Evolutionary conservation across 2,113 vertebrate genomes (phyloP), one percentile per base, ranked within the genome.

Genomic region (Syrrhaptes paradoxus): DNA sequence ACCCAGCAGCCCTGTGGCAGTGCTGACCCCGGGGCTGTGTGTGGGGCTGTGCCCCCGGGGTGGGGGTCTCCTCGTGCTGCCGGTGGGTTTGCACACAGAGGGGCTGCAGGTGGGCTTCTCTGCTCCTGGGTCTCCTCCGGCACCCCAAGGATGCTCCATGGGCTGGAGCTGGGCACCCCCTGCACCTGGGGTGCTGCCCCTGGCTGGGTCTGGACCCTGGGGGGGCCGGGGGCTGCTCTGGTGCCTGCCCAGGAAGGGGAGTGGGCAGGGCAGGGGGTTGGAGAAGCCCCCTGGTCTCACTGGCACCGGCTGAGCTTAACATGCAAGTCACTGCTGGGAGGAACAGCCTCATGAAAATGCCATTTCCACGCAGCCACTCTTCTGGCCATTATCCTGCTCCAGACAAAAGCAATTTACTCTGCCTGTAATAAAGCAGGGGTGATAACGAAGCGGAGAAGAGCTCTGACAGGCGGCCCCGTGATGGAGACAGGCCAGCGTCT

Each of bases 321-420:
- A 96, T 93, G 92, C 96, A 84, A 92, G 96, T 90, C 96, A 81
- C 78, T 73, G 67, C 81, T 74, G 58, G 78, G 89, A 95, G 93
- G 91, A 92, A 93, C 77, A 48, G 94, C 65, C 58, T 93, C 72
- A 63, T 90, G 95, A 92, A 95, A 96, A 96, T 93, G 95, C 94
- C 92, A 81, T 97, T 95, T 93, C 72, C 93, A 70, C 45, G 2
- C 63, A 62, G 96, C 72, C 87, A 78, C 78, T 96, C 95, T 75
- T 51, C 78, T 84, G 89, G 90, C 94, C 95, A 81, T 96, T 92
- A 94, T 81, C 92, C 92, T 43, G 68, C 90, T 61, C 78, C 96
- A 97, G 91, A 97, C 96, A 96, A 97, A 97, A 97, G 96, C 97
- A 90, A 97, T 97, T 97, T 96, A 84, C 94, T 97, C 90, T 86